Evolutionary conservation across 1,140 invertebrate genomes (phyloP).

Genomic region (Anadara kagoshimensis): DNA sequence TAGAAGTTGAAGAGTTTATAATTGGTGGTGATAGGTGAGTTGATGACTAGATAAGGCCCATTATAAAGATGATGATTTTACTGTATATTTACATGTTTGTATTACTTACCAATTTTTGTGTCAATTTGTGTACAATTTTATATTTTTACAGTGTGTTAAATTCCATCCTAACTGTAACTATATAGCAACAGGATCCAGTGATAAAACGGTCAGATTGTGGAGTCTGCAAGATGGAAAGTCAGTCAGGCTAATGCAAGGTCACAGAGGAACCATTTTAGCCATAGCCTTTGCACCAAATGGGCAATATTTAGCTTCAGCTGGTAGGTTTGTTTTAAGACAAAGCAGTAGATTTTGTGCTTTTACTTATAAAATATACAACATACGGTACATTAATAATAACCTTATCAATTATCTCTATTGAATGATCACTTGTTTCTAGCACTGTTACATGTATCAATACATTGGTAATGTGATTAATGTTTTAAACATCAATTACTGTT

Average conservation of each 20-base stretch:
- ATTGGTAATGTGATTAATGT: too few relatives aligned
- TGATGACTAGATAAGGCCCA: too few relatives aligned
- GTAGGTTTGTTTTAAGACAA: conserved; percentile 47
- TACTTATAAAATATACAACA: neutral
- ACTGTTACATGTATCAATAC: too few relatives aligned
- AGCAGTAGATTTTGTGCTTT: neutral
- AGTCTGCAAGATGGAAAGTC: conserved; percentile 81
- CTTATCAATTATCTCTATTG: neutral
- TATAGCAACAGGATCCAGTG: conserved; percentile 95
- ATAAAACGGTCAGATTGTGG: conserved; percentile 95
- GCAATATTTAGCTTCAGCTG: conserved; percentile 80
- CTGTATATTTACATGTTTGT: too few relatives aligned
- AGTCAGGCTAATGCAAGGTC: conserved; percentile 73
- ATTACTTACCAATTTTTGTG: too few relatives aligned
- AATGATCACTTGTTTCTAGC: too few relatives aligned
- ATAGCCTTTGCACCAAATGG: conserved; percentile 84
- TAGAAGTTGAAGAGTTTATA: too few relatives aligned
- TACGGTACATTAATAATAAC: neutral
- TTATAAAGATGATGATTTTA: too few relatives aligned
- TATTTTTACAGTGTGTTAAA: conserved; percentile 87
- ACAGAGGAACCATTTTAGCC: conserved; percentile 78
- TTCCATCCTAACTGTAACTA: conserved; percentile 99
- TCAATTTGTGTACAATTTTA: neutral
- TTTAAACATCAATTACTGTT: too few relatives aligned
- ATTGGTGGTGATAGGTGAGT: too few relatives aligned